A percentile compares a stretch with the other conserved stretches of the same genome.
phyloP scores from a whole-genome alignment of 1,140 invertebrate genomes.

The Centruroides sculpturatus region DNA sequence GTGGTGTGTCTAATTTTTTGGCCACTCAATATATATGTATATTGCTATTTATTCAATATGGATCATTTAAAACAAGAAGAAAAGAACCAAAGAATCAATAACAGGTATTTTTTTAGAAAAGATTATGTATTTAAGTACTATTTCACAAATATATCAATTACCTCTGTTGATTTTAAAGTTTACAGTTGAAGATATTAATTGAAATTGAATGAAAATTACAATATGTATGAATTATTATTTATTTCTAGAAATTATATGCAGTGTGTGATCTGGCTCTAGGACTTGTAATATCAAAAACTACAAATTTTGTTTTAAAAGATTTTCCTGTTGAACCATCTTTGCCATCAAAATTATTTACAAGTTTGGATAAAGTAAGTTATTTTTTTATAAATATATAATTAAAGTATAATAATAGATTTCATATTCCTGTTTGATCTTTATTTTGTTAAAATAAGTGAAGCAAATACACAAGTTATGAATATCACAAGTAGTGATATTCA shows the following conservation, averaged over 20 bases:
- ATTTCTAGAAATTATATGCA: slow-evolving; percentile 79
- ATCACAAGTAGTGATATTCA: slow-evolving; percentile 5
- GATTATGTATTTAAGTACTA: background rate
- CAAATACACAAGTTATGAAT: background rate
- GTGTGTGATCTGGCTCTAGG: slow-evolving; percentile 87
- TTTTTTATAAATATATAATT: background rate
- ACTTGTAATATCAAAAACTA: slow-evolving; percentile 66
- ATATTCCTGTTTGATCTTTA: slow-evolving; percentile 14
- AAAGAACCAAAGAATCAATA: no score
- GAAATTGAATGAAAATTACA: background rate
- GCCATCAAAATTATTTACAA: slow-evolving; percentile 32
- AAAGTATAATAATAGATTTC: background rate
- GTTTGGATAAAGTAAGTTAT: slow-evolving; percentile 25
- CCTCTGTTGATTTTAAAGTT: background rate
- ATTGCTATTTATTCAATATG: no score
- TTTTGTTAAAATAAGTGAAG: slow-evolving; percentile 13
- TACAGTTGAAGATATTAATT: background rate
- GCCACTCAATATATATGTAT: no score
- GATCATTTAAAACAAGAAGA: no score
- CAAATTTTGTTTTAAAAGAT: slow-evolving; percentile 74
- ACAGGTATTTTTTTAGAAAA: no score
- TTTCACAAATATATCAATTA: background rate
- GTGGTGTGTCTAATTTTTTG: no score
- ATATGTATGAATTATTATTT: slow-evolving; percentile 3
- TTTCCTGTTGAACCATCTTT: slow-evolving; percentile 58